These are phyloP conservation scores for Pelusios castaneus DNA, from an alignment of 2,113 vertebrate species.

Conservation along the genomic window DNA sequence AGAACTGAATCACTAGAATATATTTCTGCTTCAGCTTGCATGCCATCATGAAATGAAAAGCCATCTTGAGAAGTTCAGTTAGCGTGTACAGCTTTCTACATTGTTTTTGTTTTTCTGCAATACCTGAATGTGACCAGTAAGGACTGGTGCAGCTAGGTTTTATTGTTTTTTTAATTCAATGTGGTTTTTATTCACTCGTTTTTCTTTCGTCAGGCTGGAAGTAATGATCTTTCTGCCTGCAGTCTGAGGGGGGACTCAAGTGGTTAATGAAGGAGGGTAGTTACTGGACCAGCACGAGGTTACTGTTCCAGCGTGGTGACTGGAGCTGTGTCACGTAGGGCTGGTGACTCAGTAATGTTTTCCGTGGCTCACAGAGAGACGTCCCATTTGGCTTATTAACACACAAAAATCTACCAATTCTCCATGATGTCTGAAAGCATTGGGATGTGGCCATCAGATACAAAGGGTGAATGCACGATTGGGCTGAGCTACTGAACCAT, in stretches of 20 bases:
- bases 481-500: conserved; percentile 15
- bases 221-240: not conserved
- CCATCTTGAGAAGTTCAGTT: not conserved
- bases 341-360: not conserved
- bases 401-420: conserved; percentile 24
- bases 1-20: not conserved
- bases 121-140: not conserved
- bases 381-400: not conserved
- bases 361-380: fast-evolving
- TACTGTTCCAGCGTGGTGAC: not conserved
- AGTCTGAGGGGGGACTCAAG: not conserved
- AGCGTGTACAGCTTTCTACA: not conserved
- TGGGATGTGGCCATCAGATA: conserved; percentile 30
- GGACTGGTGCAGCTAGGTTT: not conserved
- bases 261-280: too few relatives aligned
- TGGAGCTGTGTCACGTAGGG: fast-evolving
- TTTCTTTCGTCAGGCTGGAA: not conserved
- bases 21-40: not conserved
- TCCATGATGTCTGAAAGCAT: conserved; percentile 44
- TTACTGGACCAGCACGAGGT: not conserved
- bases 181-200: not conserved
- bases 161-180: not conserved
- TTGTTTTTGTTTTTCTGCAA: not conserved
- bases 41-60: not conserved
- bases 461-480: conserved; percentile 3